Evolutionary conservation across 1,140 invertebrate genomes (phyloP).

Genomic region (Anoplolepis gracilipes): DNA sequence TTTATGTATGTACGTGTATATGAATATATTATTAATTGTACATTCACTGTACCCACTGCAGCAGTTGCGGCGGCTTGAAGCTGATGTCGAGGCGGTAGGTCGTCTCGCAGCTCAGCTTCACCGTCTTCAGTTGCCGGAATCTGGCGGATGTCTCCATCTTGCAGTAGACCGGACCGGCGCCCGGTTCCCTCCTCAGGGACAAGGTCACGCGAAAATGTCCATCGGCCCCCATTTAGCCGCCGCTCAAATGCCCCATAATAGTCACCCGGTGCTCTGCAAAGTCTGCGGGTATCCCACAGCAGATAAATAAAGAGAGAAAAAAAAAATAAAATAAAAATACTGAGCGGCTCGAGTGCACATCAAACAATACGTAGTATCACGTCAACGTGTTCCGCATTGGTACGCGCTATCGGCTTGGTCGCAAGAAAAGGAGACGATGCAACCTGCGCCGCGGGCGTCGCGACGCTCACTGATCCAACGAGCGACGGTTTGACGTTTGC

Average conservation of each 20-base stretch:
- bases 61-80: conserved; percentile 86
- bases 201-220: conserved; percentile 85
- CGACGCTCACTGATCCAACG: conserved; percentile 77
- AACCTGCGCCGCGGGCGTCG: conserved; percentile 74
- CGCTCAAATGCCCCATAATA: conserved; percentile 72
- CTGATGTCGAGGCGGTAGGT: conserved; percentile 86
- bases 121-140: conserved; percentile 85
- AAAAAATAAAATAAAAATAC: neutral
- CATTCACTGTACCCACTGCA: conserved; percentile 84
- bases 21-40: neutral
- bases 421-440: conserved; percentile 35
- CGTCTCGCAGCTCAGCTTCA: conserved; percentile 85
- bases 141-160: conserved; percentile 86
- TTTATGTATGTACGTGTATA: neutral
- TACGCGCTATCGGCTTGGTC: neutral
- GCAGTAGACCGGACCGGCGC: conserved; percentile 84
- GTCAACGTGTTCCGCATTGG: neutral
- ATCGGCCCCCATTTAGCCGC: conserved; percentile 81
- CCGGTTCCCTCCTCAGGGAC: conserved; percentile 84
- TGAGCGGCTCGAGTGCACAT: neutral
- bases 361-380: conserved; percentile 10
- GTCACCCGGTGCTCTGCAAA: neutral
- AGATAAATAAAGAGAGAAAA: neutral
- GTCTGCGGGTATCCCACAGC: neutral
- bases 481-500: conserved; percentile 33